These are phyloP conservation scores for Prionace glauca DNA, from an alignment of 2,797 vertebrate genomes.

Conservation along the genomic window DNA sequence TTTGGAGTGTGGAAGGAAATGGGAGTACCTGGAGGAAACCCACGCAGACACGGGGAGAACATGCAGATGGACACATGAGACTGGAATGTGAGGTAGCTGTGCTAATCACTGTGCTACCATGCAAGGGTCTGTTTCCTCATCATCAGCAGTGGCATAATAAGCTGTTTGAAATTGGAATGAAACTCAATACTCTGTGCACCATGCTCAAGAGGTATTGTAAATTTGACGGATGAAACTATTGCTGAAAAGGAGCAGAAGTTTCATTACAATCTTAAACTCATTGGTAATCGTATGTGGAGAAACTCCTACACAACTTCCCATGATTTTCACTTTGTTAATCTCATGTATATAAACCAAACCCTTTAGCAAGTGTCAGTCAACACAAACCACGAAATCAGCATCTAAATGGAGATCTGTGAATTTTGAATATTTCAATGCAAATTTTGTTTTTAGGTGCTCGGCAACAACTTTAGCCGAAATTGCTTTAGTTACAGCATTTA, in stretches of 20 bases:
- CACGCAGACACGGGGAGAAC: too few species aligned
- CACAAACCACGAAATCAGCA: not conserved
- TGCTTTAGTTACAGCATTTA: not conserved
- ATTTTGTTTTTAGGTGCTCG: not conserved
- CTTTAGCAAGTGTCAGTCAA: not conserved
- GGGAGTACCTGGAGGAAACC: too few species aligned
- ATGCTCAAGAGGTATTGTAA: not conserved
- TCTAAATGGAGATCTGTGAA: not conserved
- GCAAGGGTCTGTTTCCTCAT: not conserved
- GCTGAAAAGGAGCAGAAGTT: not conserved
- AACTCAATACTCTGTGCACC: too few species aligned
- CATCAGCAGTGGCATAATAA: not conserved
- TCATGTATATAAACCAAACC: not conserved
- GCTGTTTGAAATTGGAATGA: not conserved
- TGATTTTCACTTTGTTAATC: not conserved
- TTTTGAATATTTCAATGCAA: not conserved
- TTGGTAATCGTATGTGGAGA: not conserved
- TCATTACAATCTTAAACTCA: not conserved
- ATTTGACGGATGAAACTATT: not conserved
- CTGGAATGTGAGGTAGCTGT: too few species aligned
- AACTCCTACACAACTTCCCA: not conserved
- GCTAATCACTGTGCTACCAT: too few species aligned
- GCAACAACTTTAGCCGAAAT: not conserved
- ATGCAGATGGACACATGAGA: too few species aligned
- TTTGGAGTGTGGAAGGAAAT: too few species aligned